Evolutionary conservation across 2,113 vertebrate species (phyloP), one percentile per base, ranked within the genome.

Genomic region (Caranx melampygus): DNA sequence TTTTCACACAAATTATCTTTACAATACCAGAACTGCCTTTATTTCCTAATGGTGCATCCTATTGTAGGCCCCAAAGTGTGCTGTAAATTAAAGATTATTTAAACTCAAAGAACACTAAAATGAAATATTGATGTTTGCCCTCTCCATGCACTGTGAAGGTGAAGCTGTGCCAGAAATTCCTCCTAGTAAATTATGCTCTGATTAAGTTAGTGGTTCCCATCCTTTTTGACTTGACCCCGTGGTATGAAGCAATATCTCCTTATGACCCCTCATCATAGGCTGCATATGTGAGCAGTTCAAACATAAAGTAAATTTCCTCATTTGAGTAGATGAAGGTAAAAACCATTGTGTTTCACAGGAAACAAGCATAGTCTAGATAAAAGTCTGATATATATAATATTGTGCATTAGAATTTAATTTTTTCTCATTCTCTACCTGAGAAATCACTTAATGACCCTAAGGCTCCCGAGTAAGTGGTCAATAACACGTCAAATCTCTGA

Each of bases 1-100:
- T 42, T 42, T 42, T 42, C 40, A 42, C 20, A 62, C 5, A 35
- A 68, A 78, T 61, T 42, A 7, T 45, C 65, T 74, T 66, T 66
- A 62, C 4, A 78, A 20, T 54, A 15, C 34, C 6, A 15, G 31
- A 69, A 34, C n/a, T 47, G 40, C 26, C 65, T 54, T 51, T 52
- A 33, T 37, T 9, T 26, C 26, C 26, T 26, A 26, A 26, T n/a
- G 16, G 3, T 21, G 37, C n/a, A 73, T 73, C 15, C 31, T 74
- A 13, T 14, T n/a, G 57, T 42, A 20, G 60, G 26, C 34, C 21
- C 10, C 15, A 52, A 42, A 44, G 26, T 54, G 12, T 5, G 42
- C 15, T 71, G 42, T 40, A 16, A 75, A 45, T 37, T 7, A 8
- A n/a, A 31, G n/a, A 9, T 26, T 26, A 49, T 66, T 64, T 20